A percentile compares a stretch with the other conserved stretches of the same genome.
These are phyloP conservation scores for Dasysyrphus tricinctus DNA, from an alignment of 2,888 invertebrate species.

Conservation along the genomic window DNA sequence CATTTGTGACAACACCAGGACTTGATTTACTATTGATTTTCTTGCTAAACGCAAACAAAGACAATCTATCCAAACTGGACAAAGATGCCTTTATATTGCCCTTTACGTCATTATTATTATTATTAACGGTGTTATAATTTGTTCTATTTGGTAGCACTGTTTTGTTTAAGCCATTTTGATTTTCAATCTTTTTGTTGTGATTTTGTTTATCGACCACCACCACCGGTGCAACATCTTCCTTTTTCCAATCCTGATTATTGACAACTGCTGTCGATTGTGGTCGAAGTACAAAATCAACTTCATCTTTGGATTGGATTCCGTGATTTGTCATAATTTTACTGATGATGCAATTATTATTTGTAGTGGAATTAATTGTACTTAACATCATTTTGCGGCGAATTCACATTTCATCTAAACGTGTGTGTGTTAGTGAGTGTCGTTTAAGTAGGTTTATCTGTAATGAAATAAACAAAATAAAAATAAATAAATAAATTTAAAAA, in stretches of 20 bases:
- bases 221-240: slow-evolving; percentile 19
- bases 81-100: slow-evolving; percentile 66
- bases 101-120: slow-evolving; percentile 53
- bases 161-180: slow-evolving; percentile 56
- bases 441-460: slow-evolving; percentile 49
- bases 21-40: slow-evolving; percentile 76
- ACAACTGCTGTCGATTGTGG: slow-evolving; percentile 14
- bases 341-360: slow-evolving; percentile 63
- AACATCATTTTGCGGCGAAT: slow-evolving; percentile 64
- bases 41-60: slow-evolving; percentile 78
- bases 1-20: slow-evolving; percentile 54
- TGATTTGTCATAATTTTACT: slow-evolving; percentile 64
- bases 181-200: slow-evolving; percentile 54
- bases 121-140: slow-evolving; percentile 37
- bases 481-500: slow-evolving; percentile 28
- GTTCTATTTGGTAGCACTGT: slow-evolving; percentile 59
- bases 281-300: slow-evolving; percentile 81
- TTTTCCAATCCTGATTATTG: slow-evolving; percentile 22
- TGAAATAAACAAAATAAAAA: slow-evolving; percentile 16
- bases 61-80: slow-evolving; percentile 77
- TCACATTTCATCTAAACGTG: slow-evolving; percentile 55
- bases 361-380: slow-evolving; percentile 61
- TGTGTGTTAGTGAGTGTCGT: neutral
- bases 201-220: slow-evolving; percentile 13
- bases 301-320: slow-evolving; percentile 79